phyloP scores from a whole-genome alignment of 2,797 vertebrate genomes.

The Acrossocheilus wenchowensis region DNA sequence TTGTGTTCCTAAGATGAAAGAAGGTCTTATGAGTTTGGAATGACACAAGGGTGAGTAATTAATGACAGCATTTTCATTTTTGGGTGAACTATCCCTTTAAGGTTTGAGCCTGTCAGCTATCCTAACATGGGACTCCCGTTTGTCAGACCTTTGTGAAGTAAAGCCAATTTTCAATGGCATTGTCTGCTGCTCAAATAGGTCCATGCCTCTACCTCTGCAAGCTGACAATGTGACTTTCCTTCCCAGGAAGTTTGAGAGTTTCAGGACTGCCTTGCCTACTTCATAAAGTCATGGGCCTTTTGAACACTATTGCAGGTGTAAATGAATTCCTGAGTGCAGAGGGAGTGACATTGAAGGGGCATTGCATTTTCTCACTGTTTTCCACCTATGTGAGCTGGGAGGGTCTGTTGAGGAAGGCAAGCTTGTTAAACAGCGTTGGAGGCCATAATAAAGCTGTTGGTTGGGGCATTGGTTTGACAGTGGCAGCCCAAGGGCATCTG shows the following conservation, averaged over 20 bases:
- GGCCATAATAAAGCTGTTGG: background rate
- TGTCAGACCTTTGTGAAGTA: conserved; percentile 8
- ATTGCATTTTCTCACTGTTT: background rate
- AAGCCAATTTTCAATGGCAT: background rate
- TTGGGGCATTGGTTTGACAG: background rate
- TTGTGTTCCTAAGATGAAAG: no score
- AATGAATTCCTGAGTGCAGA: conserved; percentile 4
- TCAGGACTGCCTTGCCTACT: background rate
- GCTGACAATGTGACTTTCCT: conserved; percentile 1
- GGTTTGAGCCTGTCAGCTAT: background rate
- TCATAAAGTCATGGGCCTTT: background rate
- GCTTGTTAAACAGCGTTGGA: background rate
- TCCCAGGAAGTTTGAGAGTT: background rate
- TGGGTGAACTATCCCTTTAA: background rate
- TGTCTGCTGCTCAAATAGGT: background rate
- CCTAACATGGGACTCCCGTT: background rate
- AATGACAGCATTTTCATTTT: no score
- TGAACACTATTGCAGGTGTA: background rate
- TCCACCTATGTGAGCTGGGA: background rate
- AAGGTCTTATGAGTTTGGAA: no score
- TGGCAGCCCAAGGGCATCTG: background rate
- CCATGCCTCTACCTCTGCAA: background rate
- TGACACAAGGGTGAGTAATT: no score
- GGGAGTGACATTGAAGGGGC: background rate
- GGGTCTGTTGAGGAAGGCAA: background rate